A percentile compares a stretch with the other conserved stretches of the same genome.
Conservation (phyloP, 1,140 invertebrate genomes). For the Drosophila aff. region DNA sequence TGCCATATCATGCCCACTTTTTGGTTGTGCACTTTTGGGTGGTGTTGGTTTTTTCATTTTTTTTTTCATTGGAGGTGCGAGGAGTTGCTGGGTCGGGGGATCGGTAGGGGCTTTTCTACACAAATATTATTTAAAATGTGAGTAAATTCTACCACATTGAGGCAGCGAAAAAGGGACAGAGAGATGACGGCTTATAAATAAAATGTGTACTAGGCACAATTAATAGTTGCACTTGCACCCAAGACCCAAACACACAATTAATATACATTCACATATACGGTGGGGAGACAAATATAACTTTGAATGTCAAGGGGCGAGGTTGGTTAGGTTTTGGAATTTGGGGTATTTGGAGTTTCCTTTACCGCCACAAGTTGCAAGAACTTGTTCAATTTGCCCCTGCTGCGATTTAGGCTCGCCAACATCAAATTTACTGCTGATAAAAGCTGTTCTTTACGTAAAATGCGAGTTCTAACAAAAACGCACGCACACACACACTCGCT, state of each 20-base stretch:
- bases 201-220: slow-evolving; percentile 79
- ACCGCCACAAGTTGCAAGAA: slow-evolving; percentile 83
- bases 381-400: slow-evolving; percentile 80
- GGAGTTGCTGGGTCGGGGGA: background rate
- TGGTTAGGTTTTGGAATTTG: slow-evolving; percentile 17
- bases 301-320: slow-evolving; percentile 64
- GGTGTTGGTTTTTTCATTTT: slow-evolving; percentile 28
- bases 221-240: slow-evolving; percentile 68
- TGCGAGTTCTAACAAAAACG: slow-evolving; percentile 71
- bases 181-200: slow-evolving; percentile 63
- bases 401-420: slow-evolving; percentile 77
- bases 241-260: slow-evolving; percentile 60
- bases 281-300: slow-evolving; percentile 37
- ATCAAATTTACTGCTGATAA: slow-evolving; percentile 76
- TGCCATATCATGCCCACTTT: slow-evolving; percentile 58
- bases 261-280: slow-evolving; percentile 56
- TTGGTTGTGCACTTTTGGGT: slow-evolving; percentile 30
- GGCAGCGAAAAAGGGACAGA: slow-evolving; percentile 22
- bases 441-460: slow-evolving; percentile 77
- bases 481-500: slow-evolving; percentile 49
- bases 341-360: slow-evolving; percentile 44
- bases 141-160: slow-evolving; percentile 31
- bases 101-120: slow-evolving; percentile 37
- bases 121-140: slow-evolving; percentile 57
- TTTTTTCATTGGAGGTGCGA: slow-evolving; percentile 11